phyloP scores from a whole-genome alignment of 2,888 invertebrate species.

The Frankliniella intonsa region DNA sequence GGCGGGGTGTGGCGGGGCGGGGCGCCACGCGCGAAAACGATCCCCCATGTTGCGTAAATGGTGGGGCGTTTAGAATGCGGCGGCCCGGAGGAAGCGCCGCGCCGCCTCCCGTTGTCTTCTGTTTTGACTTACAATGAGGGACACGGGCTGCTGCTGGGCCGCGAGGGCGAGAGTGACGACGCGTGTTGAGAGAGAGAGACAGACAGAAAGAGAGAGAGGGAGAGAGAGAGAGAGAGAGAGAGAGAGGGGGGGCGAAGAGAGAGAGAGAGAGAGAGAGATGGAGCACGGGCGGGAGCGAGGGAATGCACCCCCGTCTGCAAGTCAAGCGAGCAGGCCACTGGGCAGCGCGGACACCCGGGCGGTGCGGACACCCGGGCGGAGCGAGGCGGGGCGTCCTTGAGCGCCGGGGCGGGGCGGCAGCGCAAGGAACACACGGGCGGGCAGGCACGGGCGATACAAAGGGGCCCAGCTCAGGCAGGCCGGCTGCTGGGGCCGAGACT shows the following conservation, averaged over 20 bases:
- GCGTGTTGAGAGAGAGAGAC: background rate
- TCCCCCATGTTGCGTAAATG: constrained; percentile 1
- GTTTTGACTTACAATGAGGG: constrained; percentile 4
- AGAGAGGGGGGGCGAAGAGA: background rate
- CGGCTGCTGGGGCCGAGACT: too few relatives aligned
- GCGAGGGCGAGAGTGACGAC: background rate
- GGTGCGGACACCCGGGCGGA: too few relatives aligned
- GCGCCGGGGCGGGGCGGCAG: too few relatives aligned
- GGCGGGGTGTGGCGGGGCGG: background rate
- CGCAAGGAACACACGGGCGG: too few relatives aligned
- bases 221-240: background rate
- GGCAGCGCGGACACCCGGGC: too few relatives aligned
- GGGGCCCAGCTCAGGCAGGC: too few relatives aligned
- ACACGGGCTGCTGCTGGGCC: background rate
- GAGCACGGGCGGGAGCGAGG: background rate
- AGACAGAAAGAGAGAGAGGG: background rate
- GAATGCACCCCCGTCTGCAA: too few relatives aligned
- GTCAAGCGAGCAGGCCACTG: too few relatives aligned
- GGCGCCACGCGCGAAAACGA: background rate
- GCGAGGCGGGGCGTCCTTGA: too few relatives aligned
- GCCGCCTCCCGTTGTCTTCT: background rate
- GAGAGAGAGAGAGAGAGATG: background rate
- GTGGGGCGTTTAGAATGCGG: background rate
- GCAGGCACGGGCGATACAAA: too few relatives aligned
- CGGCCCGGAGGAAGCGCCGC: background rate